phyloP scores from a whole-genome alignment of 2,113 vertebrate genomes.

The Malaclemys terrapin region DNA sequence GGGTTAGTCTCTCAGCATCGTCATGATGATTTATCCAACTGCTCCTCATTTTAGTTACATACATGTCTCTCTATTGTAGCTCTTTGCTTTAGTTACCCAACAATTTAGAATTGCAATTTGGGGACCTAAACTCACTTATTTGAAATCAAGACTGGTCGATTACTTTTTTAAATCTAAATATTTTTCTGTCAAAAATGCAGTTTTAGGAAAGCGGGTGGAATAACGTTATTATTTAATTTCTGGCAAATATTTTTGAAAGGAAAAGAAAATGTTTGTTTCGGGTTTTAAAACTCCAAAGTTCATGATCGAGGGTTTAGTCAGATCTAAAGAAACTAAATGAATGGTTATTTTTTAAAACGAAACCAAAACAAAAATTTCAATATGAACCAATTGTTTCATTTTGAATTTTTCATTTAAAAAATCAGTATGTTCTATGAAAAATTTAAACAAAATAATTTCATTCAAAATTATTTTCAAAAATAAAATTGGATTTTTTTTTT shows the following conservation, averaged over 20 bases:
- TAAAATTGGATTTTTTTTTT: background rate
- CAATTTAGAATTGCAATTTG: background rate
- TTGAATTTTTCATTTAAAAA: no score
- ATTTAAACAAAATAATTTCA: background rate
- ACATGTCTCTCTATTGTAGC: background rate
- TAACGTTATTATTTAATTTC: background rate
- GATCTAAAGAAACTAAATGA: no score
- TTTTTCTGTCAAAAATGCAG: background rate
- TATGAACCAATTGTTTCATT: no score
- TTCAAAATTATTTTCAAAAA: background rate
- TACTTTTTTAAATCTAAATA: background rate
- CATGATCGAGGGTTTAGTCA: no score
- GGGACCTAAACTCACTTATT: background rate
- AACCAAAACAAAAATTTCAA: no score
- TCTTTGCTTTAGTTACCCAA: background rate
- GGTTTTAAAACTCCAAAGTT: no score
- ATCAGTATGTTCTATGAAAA: background rate
- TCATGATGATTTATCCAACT: background rate
- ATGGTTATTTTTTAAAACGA: no score
- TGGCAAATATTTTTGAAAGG: background rate
- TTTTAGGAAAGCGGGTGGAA: background rate
- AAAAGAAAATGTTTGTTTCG: no score
- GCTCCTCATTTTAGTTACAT: rapidly evolving
- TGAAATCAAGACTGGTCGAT: background rate
- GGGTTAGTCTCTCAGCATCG: background rate